These are phyloP conservation scores for Drosophila kuntzei DNA, from an alignment of 2,888 invertebrate genomes.

Conservation along the genomic window DNA sequence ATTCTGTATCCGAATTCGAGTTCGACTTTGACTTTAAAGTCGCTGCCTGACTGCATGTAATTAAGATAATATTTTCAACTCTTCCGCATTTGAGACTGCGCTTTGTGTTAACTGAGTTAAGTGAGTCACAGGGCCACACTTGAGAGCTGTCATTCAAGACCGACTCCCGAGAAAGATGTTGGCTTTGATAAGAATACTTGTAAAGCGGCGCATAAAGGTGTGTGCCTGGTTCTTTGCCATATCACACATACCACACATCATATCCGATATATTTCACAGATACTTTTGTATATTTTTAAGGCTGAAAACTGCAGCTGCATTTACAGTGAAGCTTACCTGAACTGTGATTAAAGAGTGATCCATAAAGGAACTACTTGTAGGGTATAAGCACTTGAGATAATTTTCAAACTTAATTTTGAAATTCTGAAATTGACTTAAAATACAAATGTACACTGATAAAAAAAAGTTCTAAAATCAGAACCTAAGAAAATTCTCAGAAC, in stretches of 20 bases:
- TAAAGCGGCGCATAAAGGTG: slow-evolving; percentile 20
- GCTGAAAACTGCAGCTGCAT: slow-evolving; percentile 19
- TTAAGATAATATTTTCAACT: slow-evolving; percentile 65
- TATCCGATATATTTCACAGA: slow-evolving; percentile 1
- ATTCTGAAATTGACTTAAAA: not conserved
- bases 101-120: slow-evolving; percentile 44
- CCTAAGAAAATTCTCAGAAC: too few species aligned
- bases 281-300: slow-evolving; percentile 10
- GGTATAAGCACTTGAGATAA: not conserved
- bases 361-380: not conserved
- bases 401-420: not conserved
- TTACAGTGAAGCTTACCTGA: not conserved
- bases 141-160: slow-evolving; percentile 67
- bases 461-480: too few species aligned
- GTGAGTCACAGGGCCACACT: slow-evolving; percentile 63
- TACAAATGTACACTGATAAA: not conserved
- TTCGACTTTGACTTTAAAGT: not conserved
- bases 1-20: slow-evolving; percentile 30
- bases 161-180: slow-evolving; percentile 56
- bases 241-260: slow-evolving; percentile 9
- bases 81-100: slow-evolving; percentile 50
- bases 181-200: slow-evolving; percentile 40
- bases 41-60: slow-evolving; percentile 56
- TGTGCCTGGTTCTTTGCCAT: slow-evolving; percentile 47
- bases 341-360: not conserved